Conservation (phyloP, 2,797 vertebrate species). For the Botia almorhae region DNA sequence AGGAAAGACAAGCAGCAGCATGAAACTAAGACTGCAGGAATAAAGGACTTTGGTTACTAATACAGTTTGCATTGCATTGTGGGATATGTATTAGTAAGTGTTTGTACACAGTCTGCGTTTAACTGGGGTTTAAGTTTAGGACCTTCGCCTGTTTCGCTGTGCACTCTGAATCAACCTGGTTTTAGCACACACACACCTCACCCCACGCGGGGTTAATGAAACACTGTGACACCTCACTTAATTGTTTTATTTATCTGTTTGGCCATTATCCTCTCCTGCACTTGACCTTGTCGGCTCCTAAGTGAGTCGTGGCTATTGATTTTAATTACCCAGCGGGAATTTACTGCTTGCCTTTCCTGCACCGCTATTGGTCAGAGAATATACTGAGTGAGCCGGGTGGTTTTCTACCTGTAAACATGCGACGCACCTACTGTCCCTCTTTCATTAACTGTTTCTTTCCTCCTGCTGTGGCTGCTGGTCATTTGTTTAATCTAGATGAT, state of each 20-base stretch:
- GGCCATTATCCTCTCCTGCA: conserved; percentile 66
- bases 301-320: conserved; percentile 92
- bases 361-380: conserved; percentile 82
- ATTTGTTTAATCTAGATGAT: conserved; percentile 84
- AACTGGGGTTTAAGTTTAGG: conserved; percentile 17
- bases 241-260: conserved; percentile 80
- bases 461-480: conserved; percentile 69
- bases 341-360: conserved; percentile 66
- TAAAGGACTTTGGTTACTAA: too few species aligned
- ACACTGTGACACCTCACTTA: conserved; percentile 82
- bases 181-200: conserved; percentile 26
- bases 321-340: conserved; percentile 87
- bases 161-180: conserved; percentile 18
- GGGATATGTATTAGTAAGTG: too few species aligned
- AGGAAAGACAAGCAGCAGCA: neutral
- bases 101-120: too few species aligned
- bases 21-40: neutral
- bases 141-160: conserved; percentile 14
- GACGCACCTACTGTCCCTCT: conserved; percentile 27
- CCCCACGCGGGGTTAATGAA: conserved; percentile 81
- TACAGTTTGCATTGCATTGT: too few species aligned
- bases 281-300: conserved; percentile 91
- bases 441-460: conserved; percentile 18
- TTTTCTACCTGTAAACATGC: conserved; percentile 49
- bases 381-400: conserved; percentile 58